Evolutionary conservation across 2,113 vertebrate genomes (phyloP).

Genomic region (Ciconia boyciana): DNA sequence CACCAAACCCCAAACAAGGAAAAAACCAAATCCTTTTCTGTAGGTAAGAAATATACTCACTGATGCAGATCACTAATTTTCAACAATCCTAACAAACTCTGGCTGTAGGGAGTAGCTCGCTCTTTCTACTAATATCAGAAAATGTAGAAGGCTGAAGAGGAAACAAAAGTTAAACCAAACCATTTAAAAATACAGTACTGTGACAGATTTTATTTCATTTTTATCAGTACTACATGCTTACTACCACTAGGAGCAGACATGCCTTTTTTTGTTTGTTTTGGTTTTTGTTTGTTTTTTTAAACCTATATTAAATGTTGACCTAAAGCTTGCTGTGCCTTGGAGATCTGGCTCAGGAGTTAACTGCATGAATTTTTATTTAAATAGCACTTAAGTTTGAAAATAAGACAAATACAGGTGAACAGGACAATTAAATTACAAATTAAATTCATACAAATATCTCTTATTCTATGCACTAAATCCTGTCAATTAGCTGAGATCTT

Average conservation of each 20-base stretch:
- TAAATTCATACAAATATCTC: slow-evolving; percentile 39
- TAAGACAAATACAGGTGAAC: slow-evolving; percentile 41
- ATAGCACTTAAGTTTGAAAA: slow-evolving; percentile 39
- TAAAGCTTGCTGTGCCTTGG: slow-evolving; percentile 37
- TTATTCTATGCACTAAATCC: slow-evolving; percentile 10
- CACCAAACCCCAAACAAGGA: not conserved
- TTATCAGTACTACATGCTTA: slow-evolving; percentile 39
- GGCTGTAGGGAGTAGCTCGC: not conserved
- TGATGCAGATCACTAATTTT: not conserved
- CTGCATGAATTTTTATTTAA: slow-evolving; percentile 65
- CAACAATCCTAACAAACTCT: not conserved
- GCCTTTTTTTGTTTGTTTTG: not conserved
- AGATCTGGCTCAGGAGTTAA: not conserved
- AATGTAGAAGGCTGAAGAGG: slow-evolving; percentile 4
- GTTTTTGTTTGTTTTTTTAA: not conserved
- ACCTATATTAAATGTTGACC: slow-evolving; percentile 12
- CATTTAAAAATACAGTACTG: slow-evolving; percentile 44
- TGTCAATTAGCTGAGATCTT: slow-evolving; percentile 49
- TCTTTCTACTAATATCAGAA: not conserved
- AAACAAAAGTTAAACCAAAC: slow-evolving; percentile 57
- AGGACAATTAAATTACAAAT: slow-evolving; percentile 42
- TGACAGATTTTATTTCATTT: slow-evolving; percentile 62
- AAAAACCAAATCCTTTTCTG: not conserved
- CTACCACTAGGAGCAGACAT: slow-evolving; percentile 49
- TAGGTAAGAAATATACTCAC: not conserved